phyloP scores from a whole-genome alignment of 2,797 vertebrate species.

The Scolopax rusticola region DNA sequence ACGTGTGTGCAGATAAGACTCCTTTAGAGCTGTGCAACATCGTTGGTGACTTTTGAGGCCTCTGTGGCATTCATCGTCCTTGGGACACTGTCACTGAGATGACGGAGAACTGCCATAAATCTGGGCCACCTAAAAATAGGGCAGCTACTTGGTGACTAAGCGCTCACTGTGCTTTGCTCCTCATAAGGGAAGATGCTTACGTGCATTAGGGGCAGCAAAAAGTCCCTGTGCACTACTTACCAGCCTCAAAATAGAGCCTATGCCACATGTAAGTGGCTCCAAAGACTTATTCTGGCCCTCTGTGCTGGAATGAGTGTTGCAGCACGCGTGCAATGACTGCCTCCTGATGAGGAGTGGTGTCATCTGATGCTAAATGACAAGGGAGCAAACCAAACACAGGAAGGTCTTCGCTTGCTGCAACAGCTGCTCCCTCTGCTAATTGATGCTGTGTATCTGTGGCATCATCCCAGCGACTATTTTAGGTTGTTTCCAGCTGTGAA shows the following conservation, averaged over 20 bases:
- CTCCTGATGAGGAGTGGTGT: slow-evolving; percentile 49
- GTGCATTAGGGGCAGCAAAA: neutral
- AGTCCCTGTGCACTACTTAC: neutral
- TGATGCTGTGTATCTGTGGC: slow-evolving; percentile 65
- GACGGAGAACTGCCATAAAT: neutral
- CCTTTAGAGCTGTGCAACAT: neutral
- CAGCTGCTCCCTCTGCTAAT: slow-evolving; percentile 65
- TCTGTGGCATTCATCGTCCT: neutral
- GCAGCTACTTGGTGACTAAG: neutral
- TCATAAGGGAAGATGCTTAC: neutral
- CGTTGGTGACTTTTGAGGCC: neutral
- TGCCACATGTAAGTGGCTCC: neutral
- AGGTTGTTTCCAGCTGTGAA: slow-evolving; percentile 70
- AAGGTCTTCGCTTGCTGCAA: slow-evolving; percentile 61
- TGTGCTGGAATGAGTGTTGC: neutral
- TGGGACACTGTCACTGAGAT: neutral
- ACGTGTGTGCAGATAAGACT: neutral
- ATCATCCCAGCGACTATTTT: slow-evolving; percentile 68
- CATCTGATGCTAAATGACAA: slow-evolving; percentile 60
- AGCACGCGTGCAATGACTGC: neutral
- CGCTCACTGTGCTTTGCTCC: neutral
- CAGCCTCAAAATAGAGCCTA: slow-evolving; percentile 29
- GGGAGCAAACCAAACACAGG: slow-evolving; percentile 54
- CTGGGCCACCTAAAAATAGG: neutral
- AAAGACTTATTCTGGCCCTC: slow-evolving; percentile 1